phyloP scores from a whole-genome alignment of 2,888 invertebrate species.

The Hyposoter dolosus region DNA sequence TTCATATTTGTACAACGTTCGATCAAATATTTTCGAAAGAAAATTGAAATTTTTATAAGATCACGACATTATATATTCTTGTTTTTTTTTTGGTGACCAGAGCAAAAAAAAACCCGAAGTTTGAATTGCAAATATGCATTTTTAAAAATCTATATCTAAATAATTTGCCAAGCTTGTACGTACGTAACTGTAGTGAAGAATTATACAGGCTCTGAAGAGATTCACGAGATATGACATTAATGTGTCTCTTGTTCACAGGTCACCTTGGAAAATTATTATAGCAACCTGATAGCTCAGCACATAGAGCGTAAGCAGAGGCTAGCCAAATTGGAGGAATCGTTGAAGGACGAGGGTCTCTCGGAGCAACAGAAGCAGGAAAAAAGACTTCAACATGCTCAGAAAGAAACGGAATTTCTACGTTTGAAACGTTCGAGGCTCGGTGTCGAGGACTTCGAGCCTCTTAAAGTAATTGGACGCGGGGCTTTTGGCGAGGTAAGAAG shows the following conservation, averaged over 20 bases:
- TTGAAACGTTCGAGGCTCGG: slow-evolving; percentile 97
- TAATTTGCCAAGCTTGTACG: too few relatives aligned
- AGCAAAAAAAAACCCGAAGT: not conserved
- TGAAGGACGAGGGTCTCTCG: slow-evolving; percentile 97
- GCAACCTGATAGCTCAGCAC: slow-evolving; percentile 98
- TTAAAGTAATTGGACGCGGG: slow-evolving; percentile 98
- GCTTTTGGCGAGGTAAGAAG: slow-evolving; percentile 92
- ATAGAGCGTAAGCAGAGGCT: slow-evolving; percentile 98
- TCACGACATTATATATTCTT: not conserved
- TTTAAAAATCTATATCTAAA: too few relatives aligned
- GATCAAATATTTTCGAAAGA: not conserved
- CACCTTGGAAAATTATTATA: slow-evolving; percentile 99
- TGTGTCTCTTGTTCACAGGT: slow-evolving; percentile 83
- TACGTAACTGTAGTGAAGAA: not conserved
- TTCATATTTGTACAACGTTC: not conserved
- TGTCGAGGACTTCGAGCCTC: slow-evolving; percentile 98
- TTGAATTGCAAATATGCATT: not conserved
- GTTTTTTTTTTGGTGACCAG: not conserved
- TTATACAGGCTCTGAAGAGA: not conserved
- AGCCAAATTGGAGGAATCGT: slow-evolving; percentile 97
- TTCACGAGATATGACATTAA: not conserved
- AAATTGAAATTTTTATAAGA: not conserved
- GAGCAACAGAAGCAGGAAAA: slow-evolving; percentile 98
- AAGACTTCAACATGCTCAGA: slow-evolving; percentile 97
- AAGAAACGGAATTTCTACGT: slow-evolving; percentile 99